Percentiles rank a stretch among this genome's conserved stretches.
Evolutionary conservation across 2,888 invertebrate genomes (phyloP).

Genomic region (Actias luna): DNA sequence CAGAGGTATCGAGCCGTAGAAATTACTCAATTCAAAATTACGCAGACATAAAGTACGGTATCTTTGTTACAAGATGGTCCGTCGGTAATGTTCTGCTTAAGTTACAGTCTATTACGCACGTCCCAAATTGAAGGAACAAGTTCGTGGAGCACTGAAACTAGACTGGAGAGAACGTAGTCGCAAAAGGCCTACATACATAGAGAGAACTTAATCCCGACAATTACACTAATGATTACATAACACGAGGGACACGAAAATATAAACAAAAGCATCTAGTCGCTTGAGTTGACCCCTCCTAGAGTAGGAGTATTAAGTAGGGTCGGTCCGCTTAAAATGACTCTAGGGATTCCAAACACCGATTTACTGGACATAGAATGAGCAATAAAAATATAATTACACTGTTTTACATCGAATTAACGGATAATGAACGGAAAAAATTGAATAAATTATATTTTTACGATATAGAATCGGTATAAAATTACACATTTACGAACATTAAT

Average conservation of each 20-base stretch:
- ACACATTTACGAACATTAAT: constrained; percentile 51
- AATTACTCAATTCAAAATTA: constrained; percentile 13
- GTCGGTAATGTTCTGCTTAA: constrained; percentile 15
- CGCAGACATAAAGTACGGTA: constrained; percentile 15
- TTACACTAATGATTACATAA: constrained; percentile 62
- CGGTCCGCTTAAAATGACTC: constrained; percentile 68
- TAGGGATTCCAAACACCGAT: constrained; percentile 67
- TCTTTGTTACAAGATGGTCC: constrained; percentile 18
- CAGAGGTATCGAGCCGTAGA: neutral
- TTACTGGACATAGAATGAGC: constrained; percentile 75
- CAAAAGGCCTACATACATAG: constrained; percentile 44
- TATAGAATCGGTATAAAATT: constrained; percentile 50
- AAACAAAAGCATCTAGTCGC: constrained; percentile 58
- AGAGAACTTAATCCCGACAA: constrained; percentile 52
- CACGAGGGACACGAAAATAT: constrained; percentile 57
- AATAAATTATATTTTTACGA: constrained; percentile 55
- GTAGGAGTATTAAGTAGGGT: constrained; percentile 70
- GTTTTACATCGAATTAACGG: constrained; percentile 64
- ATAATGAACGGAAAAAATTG: constrained; percentile 52
- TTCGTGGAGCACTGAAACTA: constrained; percentile 26
- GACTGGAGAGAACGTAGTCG: constrained; percentile 34
- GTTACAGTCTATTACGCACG: constrained; percentile 31
- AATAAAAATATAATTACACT: constrained; percentile 78
- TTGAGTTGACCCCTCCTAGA: constrained; percentile 55
- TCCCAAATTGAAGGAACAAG: constrained; percentile 34